A percentile compares a stretch with the other conserved stretches of the same genome.
phyloP scores from a whole-genome alignment of 2,888 invertebrate species.

The Linyphia triangularis region DNA sequence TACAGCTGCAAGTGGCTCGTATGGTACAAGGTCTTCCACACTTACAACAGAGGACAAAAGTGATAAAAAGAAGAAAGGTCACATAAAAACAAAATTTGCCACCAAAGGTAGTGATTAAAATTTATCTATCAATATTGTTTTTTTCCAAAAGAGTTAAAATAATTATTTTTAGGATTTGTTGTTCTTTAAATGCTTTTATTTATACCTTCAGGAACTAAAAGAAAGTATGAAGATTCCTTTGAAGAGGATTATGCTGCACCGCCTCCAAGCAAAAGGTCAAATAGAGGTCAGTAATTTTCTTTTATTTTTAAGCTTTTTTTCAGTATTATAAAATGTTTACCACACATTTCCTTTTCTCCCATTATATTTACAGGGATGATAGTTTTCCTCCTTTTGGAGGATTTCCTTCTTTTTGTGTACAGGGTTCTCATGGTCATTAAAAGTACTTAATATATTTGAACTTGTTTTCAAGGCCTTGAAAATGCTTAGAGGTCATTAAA shows the following conservation, averaged over 20 bases:
- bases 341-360: too few relatives aligned
- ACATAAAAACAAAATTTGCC: conserved; percentile 45
- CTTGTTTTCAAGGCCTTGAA: too few relatives aligned
- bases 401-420: too few relatives aligned
- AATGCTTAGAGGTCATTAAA: too few relatives aligned
- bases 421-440: too few relatives aligned
- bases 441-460: too few relatives aligned
- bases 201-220: conserved; percentile 37
- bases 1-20: conserved; percentile 61
- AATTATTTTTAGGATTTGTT: neutral
- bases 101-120: conserved; percentile 39
- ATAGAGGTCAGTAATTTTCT: conserved; percentile 29
- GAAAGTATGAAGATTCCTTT: conserved; percentile 67
- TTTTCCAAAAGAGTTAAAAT: neutral
- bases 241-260: conserved; percentile 58
- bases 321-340: too few relatives aligned
- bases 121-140: neutral
- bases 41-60: conserved; percentile 23
- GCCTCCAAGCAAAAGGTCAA: conserved; percentile 49
- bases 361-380: too few relatives aligned
- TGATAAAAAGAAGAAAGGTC: conserved; percentile 28
- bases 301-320: neutral
- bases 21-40: conserved; percentile 62
- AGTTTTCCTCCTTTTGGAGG: too few relatives aligned
- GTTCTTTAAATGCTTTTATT: neutral